Conservation (phyloP, 2,113 vertebrate species). For the Dinomys branickii region DNA sequence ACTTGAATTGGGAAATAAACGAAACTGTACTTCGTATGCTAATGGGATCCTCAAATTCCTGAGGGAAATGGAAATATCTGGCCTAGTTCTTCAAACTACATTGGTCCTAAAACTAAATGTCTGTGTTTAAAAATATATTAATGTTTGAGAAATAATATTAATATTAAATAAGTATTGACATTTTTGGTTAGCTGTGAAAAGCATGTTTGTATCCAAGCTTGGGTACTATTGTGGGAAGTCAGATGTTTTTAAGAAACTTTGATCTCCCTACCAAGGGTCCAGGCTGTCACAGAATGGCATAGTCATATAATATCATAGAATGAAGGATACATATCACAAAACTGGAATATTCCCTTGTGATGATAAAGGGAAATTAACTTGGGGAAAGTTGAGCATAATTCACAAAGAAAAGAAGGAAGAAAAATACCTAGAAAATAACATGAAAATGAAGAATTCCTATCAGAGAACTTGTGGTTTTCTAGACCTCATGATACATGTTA, state of each 20-base stretch:
- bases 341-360: background rate
- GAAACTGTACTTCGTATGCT: background rate
- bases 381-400: background rate
- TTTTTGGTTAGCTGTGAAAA: background rate
- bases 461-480: background rate
- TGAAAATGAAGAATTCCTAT: background rate
- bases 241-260: background rate
- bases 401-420: background rate
- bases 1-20: background rate
- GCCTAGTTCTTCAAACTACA: background rate
- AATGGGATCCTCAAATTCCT: background rate
- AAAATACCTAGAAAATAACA: background rate
- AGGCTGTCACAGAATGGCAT: background rate
- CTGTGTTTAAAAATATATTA: background rate
- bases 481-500: background rate
- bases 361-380: background rate
- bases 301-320: background rate
- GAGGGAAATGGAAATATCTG: background rate
- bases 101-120: background rate
- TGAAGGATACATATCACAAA: background rate
- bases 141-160: background rate
- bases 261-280: background rate
- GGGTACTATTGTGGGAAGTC: background rate
- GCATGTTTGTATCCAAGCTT: background rate
- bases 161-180: background rate